These are phyloP conservation scores for Sebastes hubbsi DNA, from an alignment of 2,797 vertebrate genomes.

Conservation along the genomic window DNA sequence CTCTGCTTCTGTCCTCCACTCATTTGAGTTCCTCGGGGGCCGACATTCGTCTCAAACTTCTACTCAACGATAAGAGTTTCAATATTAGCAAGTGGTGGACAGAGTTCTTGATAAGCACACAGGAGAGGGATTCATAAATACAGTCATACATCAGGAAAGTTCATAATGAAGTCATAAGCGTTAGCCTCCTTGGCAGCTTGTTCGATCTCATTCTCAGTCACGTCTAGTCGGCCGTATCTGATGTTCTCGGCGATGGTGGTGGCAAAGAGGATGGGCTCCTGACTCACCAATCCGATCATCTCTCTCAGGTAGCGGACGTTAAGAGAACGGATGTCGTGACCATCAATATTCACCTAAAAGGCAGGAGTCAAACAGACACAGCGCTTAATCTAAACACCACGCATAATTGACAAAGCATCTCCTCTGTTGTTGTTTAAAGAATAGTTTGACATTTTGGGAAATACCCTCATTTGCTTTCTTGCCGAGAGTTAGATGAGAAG, in stretches of 20 bases:
- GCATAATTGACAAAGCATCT: not conserved
- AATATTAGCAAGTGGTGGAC: not conserved
- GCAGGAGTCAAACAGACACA: not conserved
- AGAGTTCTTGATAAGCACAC: not conserved
- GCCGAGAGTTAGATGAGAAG: too few relatives aligned
- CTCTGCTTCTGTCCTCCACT: slow-evolving; percentile 97
- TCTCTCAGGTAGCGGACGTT: slow-evolving; percentile 89
- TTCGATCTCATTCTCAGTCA: slow-evolving; percentile 90
- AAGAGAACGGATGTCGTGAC: slow-evolving; percentile 88
- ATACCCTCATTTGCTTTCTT: too few relatives aligned
- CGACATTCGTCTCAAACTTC: slow-evolving; percentile 94
- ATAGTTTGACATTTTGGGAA: too few relatives aligned
- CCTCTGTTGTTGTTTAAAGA: not conserved
- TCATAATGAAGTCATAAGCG: slow-evolving; percentile 95
- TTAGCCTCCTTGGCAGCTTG: slow-evolving; percentile 92
- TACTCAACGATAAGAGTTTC: slow-evolving; percentile 58
- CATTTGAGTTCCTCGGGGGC: slow-evolving; percentile 93
- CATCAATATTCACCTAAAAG: slow-evolving; percentile 79
- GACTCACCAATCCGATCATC: slow-evolving; percentile 94
- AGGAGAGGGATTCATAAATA: not conserved
- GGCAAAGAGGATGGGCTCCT: slow-evolving; percentile 94
- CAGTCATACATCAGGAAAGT: slow-evolving; percentile 87
- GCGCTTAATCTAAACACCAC: not conserved
- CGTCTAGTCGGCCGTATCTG: slow-evolving; percentile 87
- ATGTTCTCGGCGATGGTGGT: slow-evolving; percentile 95